A percentile compares a stretch with the other conserved stretches of the same genome.
phyloP scores from a whole-genome alignment of 1,140 invertebrate species.

The Idris sp. region DNA sequence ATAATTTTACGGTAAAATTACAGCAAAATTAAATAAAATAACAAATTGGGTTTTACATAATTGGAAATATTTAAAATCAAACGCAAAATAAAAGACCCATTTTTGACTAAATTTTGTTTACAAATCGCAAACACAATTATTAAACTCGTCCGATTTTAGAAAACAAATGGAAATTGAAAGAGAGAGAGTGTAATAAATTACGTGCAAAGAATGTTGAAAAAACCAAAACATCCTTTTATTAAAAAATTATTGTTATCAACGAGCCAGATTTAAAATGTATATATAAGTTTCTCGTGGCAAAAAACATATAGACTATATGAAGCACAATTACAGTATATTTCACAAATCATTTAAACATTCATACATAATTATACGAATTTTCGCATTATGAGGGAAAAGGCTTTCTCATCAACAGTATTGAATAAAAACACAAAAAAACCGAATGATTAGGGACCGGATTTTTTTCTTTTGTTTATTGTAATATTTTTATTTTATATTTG shows the following conservation, averaged over 20 bases:
- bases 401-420: conserved; percentile 66
- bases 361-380: conserved; percentile 76
- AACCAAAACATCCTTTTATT: conserved; percentile 54
- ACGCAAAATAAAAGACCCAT: neutral
- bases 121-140: too few relatives aligned
- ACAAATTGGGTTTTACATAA: too few relatives aligned
- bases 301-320: conserved; percentile 72
- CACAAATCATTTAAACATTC: conserved; percentile 77
- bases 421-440: conserved; percentile 39
- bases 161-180: conserved; percentile 16
- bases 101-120: too few relatives aligned
- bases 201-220: conserved; percentile 40
- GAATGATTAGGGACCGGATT: conserved; percentile 24
- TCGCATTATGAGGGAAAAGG: conserved; percentile 72
- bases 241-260: conserved; percentile 48
- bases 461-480: too few relatives aligned
- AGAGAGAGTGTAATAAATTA: conserved; percentile 36
- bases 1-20: too few relatives aligned
- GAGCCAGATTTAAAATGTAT: conserved; percentile 56
- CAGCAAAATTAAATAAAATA: too few relatives aligned
- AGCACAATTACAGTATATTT: conserved; percentile 78
- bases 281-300: conserved; percentile 64
- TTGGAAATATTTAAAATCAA: too few relatives aligned
- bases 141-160: too few relatives aligned
- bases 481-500: conserved; percentile 35